Conservation (phyloP, 2,888 invertebrate species). For the Epistrophe eligans region DNA sequence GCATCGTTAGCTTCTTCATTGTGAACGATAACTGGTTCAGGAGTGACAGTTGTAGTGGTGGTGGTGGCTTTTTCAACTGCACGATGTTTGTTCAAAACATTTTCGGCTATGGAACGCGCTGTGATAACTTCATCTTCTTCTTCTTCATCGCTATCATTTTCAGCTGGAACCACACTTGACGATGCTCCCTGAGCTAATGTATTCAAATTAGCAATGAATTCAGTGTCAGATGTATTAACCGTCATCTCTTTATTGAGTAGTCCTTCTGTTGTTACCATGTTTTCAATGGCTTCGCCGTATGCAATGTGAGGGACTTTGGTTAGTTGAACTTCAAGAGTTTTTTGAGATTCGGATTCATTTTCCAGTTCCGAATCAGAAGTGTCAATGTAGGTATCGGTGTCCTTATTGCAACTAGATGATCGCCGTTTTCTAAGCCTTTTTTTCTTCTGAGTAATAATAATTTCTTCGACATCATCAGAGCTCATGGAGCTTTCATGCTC, state of each 20-base stretch:
- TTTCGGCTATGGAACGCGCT: constrained; percentile 81
- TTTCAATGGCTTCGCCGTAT: constrained; percentile 81
- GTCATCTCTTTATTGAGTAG: background rate
- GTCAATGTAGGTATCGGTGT: constrained; percentile 77
- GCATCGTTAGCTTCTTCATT: constrained; percentile 63
- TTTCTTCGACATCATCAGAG: constrained; percentile 76
- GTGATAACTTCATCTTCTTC: constrained; percentile 78
- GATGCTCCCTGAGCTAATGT: constrained; percentile 77
- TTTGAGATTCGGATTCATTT: constrained; percentile 59
- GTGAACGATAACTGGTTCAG: constrained; percentile 14
- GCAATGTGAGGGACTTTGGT: constrained; percentile 80
- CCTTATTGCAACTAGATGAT: constrained; percentile 80
- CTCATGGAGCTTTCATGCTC: constrained; percentile 78
- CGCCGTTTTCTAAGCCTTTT: constrained; percentile 82
- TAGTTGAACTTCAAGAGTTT: constrained; percentile 76
- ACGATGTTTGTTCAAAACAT: constrained; percentile 71
- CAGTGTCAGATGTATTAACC: constrained; percentile 77
- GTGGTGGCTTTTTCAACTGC: background rate
- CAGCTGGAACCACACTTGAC: constrained; percentile 29
- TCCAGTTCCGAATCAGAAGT: constrained; percentile 77
- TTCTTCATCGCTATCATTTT: constrained; percentile 78
- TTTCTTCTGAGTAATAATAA: constrained; percentile 77
- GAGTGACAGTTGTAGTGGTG: background rate
- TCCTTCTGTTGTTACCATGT: constrained; percentile 74
- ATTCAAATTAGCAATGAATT: constrained; percentile 79